Percentiles rank a stretch among this genome's conserved stretches.
These are phyloP conservation scores for Moxostoma hubbsi DNA, from an alignment of 2,797 vertebrate species.

Conservation along the genomic window DNA sequence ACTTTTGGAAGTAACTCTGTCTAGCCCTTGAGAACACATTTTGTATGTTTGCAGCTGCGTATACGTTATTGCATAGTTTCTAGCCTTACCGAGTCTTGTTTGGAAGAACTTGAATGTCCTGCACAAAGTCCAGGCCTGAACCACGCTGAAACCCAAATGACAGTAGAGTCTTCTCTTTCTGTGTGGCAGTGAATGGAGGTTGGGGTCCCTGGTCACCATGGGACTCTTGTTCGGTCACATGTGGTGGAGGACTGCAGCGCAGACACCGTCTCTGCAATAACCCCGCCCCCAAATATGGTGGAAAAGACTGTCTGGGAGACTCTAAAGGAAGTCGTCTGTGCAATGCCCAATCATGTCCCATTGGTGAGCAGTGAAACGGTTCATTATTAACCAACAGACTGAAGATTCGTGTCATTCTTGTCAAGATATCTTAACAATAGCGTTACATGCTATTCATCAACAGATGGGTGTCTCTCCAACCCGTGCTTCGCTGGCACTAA, in stretches of 20 bases:
- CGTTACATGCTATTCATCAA: constrained; percentile 30
- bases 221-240: constrained; percentile 92
- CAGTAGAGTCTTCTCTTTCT: constrained; percentile 5
- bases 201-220: constrained; percentile 98
- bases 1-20: too few relatives aligned
- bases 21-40: too few relatives aligned
- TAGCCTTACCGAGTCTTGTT: too few relatives aligned
- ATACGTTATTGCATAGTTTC: too few relatives aligned
- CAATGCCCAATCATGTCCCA: constrained; percentile 91
- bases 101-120: too few relatives aligned
- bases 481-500: constrained; percentile 90
- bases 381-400: background rate
- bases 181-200: constrained; percentile 86
- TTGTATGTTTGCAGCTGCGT: too few relatives aligned
- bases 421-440: background rate
- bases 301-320: constrained; percentile 92
- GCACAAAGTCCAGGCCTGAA: too few relatives aligned
- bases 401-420: background rate
- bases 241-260: constrained; percentile 90
- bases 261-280: constrained; percentile 91
- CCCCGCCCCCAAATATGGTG: constrained; percentile 88
- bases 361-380: constrained; percentile 79
- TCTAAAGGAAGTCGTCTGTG: constrained; percentile 83
- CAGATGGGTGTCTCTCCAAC: constrained; percentile 96
- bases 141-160: background rate